Conservation (phyloP, 2,888 invertebrate genomes). For the Drosophila rellima region DNA sequence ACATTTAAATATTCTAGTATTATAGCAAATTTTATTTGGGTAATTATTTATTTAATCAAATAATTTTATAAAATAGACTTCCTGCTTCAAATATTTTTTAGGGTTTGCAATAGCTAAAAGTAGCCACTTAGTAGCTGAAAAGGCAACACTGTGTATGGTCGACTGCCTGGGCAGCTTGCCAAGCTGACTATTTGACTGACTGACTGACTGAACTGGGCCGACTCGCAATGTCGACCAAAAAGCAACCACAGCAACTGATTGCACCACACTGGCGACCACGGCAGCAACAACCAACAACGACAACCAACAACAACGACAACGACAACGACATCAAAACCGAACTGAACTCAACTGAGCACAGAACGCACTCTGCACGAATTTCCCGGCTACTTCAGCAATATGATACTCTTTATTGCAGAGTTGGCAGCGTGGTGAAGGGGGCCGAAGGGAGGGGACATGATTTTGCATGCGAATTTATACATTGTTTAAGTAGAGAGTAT, state of each 20-base stretch:
- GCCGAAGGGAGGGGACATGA: conserved; percentile 9
- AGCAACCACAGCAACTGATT: conserved; percentile 79
- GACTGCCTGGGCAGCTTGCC: conserved; percentile 58
- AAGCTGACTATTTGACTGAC: conserved; percentile 46
- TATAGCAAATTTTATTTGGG: too few relatives aligned
- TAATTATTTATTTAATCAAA: too few relatives aligned
- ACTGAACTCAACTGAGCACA: conserved; percentile 29
- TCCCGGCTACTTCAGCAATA: conserved; percentile 38
- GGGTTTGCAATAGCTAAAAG: neutral
- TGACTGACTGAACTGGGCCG: conserved; percentile 38
- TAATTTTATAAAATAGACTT: too few relatives aligned
- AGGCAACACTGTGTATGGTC: conserved; percentile 22
- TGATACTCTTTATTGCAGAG: conserved; percentile 14
- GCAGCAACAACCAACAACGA: conserved; percentile 24
- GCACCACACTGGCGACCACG: conserved; percentile 76
- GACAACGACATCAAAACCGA: conserved; percentile 38
- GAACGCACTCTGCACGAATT: conserved; percentile 56
- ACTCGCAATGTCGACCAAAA: conserved; percentile 67
- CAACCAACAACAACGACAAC: conserved; percentile 35
- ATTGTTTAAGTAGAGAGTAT: conserved; percentile 71
- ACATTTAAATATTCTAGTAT: too few relatives aligned
- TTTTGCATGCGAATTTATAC: conserved; percentile 77
- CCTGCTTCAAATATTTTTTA: too few relatives aligned
- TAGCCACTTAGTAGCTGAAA: neutral
- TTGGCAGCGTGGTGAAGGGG: neutral